Evolutionary conservation across 1,140 invertebrate genomes (phyloP), one percentile per base, ranked within the genome.

Genomic region (Matsumurasca onukii): DNA sequence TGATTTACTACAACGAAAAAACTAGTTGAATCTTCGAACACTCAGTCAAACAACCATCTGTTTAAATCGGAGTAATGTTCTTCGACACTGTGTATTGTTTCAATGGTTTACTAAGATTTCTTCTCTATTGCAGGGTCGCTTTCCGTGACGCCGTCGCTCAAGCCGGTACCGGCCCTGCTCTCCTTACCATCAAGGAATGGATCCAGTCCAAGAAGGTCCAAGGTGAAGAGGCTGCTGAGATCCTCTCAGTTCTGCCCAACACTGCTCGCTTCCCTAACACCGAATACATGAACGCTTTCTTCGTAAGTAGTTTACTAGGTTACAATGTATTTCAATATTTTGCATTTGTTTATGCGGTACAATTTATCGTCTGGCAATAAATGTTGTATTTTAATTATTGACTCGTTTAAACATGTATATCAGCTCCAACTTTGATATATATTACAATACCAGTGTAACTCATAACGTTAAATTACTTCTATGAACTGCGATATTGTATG

Each of bases 151-250:
- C 85, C 29, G 80, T 90, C 3, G 78, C 83, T 12, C 82, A 88
- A 77, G 80, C 83, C 34, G 89, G 89, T 67, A 90, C 87, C 15
- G 81, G 83, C 34, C 87, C 89, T 3, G 85, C 87, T 48, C 82
- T 89, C 55, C 62, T 84, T 17, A 78, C 79, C 65, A 82, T 90
- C 30, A 82, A 83, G 71, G 70, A 84, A 5, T 86, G 83, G 86
- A 86, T 91, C 30, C 70, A 82, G 59, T 78, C 71, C 17, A 80
- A 81, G 25, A 83, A 85, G 72, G 78, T 90, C 9, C 24, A 76
- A 67, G 78, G 76, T 15, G 70, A 78, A 30, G 84, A 88, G 78
- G 87, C 86, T 31, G 82, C 83, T 9, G 66, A 82, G 66, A 72
- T 89, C 15, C 59, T 91, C 1, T 72, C 80, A 3, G 74, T 76